phyloP scores from a whole-genome alignment of 2,113 vertebrate genomes.

The Beaufortia kweichowensis region DNA sequence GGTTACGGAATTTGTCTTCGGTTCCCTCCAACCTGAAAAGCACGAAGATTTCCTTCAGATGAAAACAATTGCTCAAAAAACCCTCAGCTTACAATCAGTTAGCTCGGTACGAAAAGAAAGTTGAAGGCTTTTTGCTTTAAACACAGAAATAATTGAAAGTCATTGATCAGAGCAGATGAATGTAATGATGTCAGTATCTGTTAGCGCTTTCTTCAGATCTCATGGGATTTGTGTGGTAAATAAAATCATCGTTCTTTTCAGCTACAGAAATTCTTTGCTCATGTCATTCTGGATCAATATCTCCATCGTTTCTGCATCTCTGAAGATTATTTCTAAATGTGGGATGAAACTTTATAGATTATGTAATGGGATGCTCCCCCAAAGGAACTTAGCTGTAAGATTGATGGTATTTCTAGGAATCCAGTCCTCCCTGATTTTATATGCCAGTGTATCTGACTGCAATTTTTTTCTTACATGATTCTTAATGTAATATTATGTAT shows the following conservation, averaged over 20 bases:
- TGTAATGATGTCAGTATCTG: slow-evolving; percentile 26
- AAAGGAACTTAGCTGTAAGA: slow-evolving; percentile 5
- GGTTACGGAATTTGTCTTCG: slow-evolving; percentile 93
- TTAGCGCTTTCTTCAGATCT: slow-evolving; percentile 15
- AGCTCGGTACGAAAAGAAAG: slow-evolving; percentile 26
- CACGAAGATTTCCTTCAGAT: background rate
- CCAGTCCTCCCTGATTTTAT: too few species aligned
- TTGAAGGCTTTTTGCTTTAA: slow-evolving; percentile 6
- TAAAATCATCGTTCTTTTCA: slow-evolving; percentile 37
- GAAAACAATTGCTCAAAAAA: background rate
- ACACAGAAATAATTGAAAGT: slow-evolving; percentile 15
- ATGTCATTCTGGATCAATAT: slow-evolving; percentile 36
- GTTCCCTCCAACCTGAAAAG: slow-evolving; percentile 89
- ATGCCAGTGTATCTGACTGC: too few species aligned
- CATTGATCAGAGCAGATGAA: slow-evolving; percentile 16
- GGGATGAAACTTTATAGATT: background rate
- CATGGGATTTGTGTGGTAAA: background rate
- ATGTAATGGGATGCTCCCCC: background rate
- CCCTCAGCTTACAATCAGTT: too few species aligned
- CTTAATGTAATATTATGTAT: too few species aligned
- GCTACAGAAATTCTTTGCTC: slow-evolving; percentile 17
- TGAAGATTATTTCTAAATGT: background rate
- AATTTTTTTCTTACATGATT: too few species aligned
- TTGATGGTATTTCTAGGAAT: background rate
- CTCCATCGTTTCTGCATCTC: background rate